A percentile compares a stretch with the other conserved stretches of the same genome.
phyloP scores from a whole-genome alignment of 2,113 vertebrate genomes.

The Mesembrinibis cayennensis region DNA sequence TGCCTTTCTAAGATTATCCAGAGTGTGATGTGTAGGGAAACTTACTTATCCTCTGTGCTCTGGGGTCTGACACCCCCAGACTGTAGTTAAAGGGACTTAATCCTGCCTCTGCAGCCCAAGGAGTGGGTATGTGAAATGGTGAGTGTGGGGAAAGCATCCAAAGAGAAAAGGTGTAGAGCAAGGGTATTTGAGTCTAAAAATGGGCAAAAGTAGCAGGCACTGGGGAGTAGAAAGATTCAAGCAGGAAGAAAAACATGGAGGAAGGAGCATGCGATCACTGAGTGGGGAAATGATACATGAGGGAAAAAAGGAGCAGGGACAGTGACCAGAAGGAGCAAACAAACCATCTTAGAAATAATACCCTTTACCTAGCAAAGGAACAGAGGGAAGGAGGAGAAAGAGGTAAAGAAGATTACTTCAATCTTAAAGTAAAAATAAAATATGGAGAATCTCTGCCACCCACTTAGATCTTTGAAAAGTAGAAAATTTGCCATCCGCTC shows the following conservation, averaged over 20 bases:
- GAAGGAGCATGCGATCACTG: background rate
- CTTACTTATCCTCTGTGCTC: background rate
- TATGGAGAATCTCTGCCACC: background rate
- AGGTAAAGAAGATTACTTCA: background rate
- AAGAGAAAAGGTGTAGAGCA: background rate
- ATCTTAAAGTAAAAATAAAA: background rate
- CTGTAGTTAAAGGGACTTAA: background rate
- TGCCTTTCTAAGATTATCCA: background rate
- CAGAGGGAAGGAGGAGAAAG: background rate
- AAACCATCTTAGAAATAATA: background rate
- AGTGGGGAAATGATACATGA: background rate
- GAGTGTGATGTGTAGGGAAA: accelerated
- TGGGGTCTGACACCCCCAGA: background rate
- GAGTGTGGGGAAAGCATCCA: background rate
- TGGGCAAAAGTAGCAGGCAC: background rate
- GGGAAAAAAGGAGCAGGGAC: background rate
- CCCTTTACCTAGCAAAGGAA: background rate
- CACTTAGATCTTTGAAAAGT: background rate
- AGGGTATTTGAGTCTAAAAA: background rate
- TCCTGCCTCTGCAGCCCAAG: background rate
- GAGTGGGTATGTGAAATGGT: background rate
- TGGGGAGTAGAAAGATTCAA: background rate
- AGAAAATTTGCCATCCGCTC: background rate
- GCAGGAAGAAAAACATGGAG: background rate
- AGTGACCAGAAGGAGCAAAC: background rate